phyloP scores from a whole-genome alignment of 1,140 invertebrate genomes.

The Drosophila simulans region DNA sequence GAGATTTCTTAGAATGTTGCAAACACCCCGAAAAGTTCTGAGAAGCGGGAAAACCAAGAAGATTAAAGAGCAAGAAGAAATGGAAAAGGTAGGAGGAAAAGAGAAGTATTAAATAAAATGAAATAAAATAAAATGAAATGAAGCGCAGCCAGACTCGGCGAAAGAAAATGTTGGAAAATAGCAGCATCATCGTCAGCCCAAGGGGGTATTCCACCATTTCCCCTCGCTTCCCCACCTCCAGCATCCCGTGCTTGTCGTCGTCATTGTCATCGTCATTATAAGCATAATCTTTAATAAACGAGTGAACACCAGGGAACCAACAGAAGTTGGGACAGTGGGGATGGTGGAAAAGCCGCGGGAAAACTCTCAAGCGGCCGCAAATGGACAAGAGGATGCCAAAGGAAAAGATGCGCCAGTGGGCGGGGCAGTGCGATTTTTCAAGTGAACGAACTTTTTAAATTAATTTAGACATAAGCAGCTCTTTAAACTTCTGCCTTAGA shows the following conservation, averaged over 20 bases:
- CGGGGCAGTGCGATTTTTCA: constrained; percentile 62
- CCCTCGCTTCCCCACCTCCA: not conserved
- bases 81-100: constrained; percentile 18
- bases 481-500: constrained; percentile 68
- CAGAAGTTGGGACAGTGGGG: constrained; percentile 7
- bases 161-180: constrained; percentile 69
- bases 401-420: constrained; percentile 12
- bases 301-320: constrained; percentile 69
- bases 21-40: constrained; percentile 6
- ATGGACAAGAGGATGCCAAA: constrained; percentile 52
- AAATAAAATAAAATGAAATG: constrained; percentile 64
- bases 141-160: constrained; percentile 24
- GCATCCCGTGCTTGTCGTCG: constrained; percentile 64
- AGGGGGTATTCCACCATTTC: constrained; percentile 23
- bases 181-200: constrained; percentile 73
- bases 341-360: constrained; percentile 54
- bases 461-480: constrained; percentile 81
- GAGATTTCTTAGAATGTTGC: too few relatives aligned
- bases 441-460: constrained; percentile 81
- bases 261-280: constrained; percentile 82
- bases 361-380: constrained; percentile 73
- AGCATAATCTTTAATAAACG: constrained; percentile 82
- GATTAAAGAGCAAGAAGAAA: constrained; percentile 22
- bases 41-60: constrained; percentile 30
- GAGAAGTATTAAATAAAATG: constrained; percentile 38